Conservation (phyloP, 2,888 invertebrate species). For the Dioctria rufipes region DNA sequence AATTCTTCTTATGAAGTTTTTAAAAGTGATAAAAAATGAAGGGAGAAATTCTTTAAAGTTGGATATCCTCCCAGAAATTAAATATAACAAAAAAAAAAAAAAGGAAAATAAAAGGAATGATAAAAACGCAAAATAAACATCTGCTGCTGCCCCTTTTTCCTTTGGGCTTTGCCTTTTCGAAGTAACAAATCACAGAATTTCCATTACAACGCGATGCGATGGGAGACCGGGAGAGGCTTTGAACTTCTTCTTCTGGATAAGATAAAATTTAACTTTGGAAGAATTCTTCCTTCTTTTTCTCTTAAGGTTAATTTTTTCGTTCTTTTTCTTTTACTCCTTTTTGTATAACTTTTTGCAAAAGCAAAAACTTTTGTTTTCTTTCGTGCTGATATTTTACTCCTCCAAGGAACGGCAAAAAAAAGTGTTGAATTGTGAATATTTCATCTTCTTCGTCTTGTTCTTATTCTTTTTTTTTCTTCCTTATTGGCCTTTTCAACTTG, state of each 20-base stretch:
- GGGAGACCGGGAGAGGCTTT: neutral
- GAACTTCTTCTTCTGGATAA: neutral
- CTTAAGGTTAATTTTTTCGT: neutral
- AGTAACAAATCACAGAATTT: slow-evolving; percentile 34
- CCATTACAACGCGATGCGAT: neutral
- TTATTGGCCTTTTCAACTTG: neutral
- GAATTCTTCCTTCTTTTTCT: slow-evolving; percentile 11
- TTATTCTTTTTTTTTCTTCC: neutral
- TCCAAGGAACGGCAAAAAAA: neutral
- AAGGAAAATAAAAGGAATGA: neutral
- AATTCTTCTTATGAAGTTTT: too few relatives aligned
- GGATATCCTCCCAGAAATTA: slow-evolving; percentile 14
- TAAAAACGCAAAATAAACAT: slow-evolving; percentile 15
- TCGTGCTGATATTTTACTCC: slow-evolving; percentile 10
- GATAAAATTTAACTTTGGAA: slow-evolving; percentile 5
- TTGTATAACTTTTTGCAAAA: slow-evolving; percentile 8
- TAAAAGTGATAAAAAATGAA: neutral
- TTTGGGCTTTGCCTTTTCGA: slow-evolving; percentile 10
- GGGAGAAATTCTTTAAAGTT: neutral
- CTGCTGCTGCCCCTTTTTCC: slow-evolving; percentile 15
- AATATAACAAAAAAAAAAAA: neutral
- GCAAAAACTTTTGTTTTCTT: slow-evolving; percentile 8
- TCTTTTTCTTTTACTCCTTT: neutral
- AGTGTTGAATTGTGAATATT: slow-evolving; percentile 4
- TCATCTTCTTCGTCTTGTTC: neutral